Percentiles rank a stretch among this genome's conserved stretches.
Conservation (phyloP, 2,113 vertebrate species). For the Hylia prasina region DNA sequence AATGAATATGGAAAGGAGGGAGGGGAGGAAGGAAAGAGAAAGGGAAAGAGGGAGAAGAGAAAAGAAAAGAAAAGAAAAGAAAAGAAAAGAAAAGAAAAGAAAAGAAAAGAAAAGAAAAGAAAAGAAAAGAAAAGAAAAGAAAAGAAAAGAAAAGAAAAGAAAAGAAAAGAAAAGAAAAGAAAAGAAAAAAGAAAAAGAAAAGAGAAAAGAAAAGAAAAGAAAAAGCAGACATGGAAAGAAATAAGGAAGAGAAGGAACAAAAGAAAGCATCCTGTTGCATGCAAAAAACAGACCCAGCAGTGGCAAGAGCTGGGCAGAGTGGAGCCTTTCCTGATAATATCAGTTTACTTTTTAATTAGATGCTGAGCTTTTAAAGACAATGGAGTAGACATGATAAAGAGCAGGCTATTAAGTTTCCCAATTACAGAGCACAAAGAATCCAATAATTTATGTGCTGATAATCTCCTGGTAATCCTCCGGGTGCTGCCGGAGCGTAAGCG, state of each 20-base stretch:
- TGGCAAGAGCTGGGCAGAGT: constrained; percentile 64
- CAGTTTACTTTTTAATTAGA: constrained; percentile 78
- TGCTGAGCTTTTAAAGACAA: constrained; percentile 71
- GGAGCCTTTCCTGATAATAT: constrained; percentile 72
- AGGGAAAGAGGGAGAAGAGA: not conserved
- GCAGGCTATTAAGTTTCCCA: constrained; percentile 74
- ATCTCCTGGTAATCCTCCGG: constrained; percentile 77
- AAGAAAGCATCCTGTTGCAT: constrained; percentile 66
- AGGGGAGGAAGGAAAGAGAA: too few species aligned
- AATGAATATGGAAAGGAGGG: too few species aligned
- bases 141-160: fast-evolving
- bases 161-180: too few species aligned
- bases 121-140: too few species aligned
- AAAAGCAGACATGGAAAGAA: too few species aligned
- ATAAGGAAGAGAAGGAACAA: not conserved
- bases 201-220: fast-evolving
- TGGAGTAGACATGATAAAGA: constrained; percentile 74
- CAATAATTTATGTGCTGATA: constrained; percentile 82
- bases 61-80: not conserved
- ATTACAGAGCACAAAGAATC: constrained; percentile 69
- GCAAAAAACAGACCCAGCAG: constrained; percentile 69
- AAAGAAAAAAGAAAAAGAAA: not conserved
- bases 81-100: too few species aligned
- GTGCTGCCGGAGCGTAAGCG: constrained; percentile 68
- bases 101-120: too few species aligned